A percentile compares a stretch with the other conserved stretches of the same genome.
Conservation (phyloP, 1,140 invertebrate species). For the Bombus pascuorum region DNA sequence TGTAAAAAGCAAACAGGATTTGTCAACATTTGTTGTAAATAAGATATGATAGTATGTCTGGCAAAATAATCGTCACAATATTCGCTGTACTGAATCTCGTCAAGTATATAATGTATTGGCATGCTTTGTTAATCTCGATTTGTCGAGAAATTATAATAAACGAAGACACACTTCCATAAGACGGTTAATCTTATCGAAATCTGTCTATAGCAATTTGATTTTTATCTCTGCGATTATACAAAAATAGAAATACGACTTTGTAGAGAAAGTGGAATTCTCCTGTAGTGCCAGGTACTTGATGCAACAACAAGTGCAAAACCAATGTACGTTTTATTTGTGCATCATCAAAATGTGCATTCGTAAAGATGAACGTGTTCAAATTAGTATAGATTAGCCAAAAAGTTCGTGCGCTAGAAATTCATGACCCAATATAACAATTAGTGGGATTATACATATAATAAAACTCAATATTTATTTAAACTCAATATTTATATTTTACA, state of each 20-base stretch:
- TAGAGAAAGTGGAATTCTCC: neutral
- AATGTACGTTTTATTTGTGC: too few relatives aligned
- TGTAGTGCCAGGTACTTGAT: neutral
- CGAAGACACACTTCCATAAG: neutral
- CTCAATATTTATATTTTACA: too few relatives aligned
- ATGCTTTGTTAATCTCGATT: neutral
- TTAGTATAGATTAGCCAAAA: too few relatives aligned
- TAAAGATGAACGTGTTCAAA: too few relatives aligned
- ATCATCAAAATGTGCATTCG: too few relatives aligned
- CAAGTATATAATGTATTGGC: too few relatives aligned
- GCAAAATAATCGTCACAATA: neutral
- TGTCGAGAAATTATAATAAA: neutral
- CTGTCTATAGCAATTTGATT: neutral
- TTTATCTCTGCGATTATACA: neutral
- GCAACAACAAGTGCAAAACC: neutral
- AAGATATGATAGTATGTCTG: neutral
- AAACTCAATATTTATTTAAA: too few relatives aligned
- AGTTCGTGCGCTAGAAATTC: too few relatives aligned
- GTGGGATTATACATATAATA: too few relatives aligned
- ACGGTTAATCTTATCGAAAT: neutral
- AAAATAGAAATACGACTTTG: neutral
- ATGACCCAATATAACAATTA: too few relatives aligned
- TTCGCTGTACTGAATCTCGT: too few relatives aligned
- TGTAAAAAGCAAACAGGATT: neutral
- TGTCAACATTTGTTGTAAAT: neutral